These are phyloP conservation scores for Neofelis nebulosa DNA, from an alignment of 2,113 vertebrate genomes.

Conservation along the genomic window DNA sequence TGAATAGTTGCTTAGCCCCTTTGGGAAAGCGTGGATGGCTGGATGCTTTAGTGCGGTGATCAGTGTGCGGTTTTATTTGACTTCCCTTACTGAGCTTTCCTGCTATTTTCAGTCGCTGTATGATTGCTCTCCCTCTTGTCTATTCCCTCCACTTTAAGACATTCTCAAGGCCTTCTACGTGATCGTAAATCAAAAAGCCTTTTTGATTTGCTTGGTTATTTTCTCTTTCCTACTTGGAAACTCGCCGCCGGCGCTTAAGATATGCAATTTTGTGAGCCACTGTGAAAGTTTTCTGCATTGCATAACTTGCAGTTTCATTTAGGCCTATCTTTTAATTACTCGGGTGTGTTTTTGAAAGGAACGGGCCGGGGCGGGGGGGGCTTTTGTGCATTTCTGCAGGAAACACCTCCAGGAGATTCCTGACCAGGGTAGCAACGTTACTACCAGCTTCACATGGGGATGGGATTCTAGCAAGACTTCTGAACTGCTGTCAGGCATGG, in stretches of 20 bases:
- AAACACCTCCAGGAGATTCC: slow-evolving; percentile 90
- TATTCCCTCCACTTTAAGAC: slow-evolving; percentile 19
- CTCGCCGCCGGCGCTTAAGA: not conserved
- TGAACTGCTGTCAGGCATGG: slow-evolving; percentile 81
- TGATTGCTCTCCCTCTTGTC: not conserved
- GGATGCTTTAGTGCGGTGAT: not conserved
- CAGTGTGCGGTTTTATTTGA: not conserved
- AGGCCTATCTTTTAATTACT: slow-evolving; percentile 31
- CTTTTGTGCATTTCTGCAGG: slow-evolving; percentile 75
- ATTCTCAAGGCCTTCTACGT: slow-evolving; percentile 30
- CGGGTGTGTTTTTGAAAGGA: slow-evolving; percentile 43
- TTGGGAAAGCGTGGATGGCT: not conserved
- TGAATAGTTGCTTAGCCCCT: not conserved
- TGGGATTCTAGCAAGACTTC: slow-evolving; percentile 81
- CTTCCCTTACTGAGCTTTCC: not conserved
- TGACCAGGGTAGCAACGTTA: slow-evolving; percentile 83
- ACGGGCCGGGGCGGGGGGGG: not conserved
- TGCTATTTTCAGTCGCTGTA: slow-evolving; percentile 16
- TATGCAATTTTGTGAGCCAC: not conserved
- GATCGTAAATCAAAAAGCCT: slow-evolving; percentile 37
- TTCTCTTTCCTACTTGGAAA: slow-evolving; percentile 39
- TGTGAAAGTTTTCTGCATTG: not conserved
- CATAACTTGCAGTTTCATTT: not conserved
- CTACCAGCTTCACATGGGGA: slow-evolving; percentile 75
- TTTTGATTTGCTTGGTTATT: not conserved